Evolutionary conservation across 2,113 vertebrate species (phyloP).

Genomic region (Perognathus longimembris): DNA sequence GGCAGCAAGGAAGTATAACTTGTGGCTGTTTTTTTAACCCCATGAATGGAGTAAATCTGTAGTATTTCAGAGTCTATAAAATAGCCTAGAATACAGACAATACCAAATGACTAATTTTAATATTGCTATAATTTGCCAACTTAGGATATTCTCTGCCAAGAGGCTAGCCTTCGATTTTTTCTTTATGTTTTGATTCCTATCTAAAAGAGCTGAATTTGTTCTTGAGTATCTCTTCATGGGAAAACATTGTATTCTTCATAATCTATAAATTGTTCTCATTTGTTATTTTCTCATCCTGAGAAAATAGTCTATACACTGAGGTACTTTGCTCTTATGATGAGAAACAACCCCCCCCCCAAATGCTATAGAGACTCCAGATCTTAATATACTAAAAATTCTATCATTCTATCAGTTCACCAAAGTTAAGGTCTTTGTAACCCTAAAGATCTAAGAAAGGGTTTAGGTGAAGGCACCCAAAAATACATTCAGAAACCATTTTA

Average conservation of each 20-base stretch:
- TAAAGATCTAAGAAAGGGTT: not conserved
- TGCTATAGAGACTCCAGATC: conserved; percentile 9
- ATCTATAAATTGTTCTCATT: not conserved
- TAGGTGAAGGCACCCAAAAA: conserved; percentile 3
- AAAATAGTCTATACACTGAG: not conserved
- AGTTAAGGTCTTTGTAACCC: conserved; percentile 38
- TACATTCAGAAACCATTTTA: not conserved
- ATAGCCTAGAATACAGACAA: not conserved
- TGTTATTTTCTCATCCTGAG: not conserved
- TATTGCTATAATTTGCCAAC: not conserved
- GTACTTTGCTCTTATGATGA: not conserved
- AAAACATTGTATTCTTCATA: not conserved
- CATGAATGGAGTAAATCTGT: not conserved
- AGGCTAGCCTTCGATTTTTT: conserved; percentile 20
- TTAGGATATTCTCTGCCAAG: not conserved
- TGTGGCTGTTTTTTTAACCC: not conserved
- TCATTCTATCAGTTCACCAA: not conserved
- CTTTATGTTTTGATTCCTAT: not conserved
- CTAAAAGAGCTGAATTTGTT: not conserved
- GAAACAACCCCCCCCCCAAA: conserved; percentile 8
- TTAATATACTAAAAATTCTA: conserved; percentile 35
- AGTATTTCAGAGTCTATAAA: not conserved
- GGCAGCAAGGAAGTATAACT: not conserved
- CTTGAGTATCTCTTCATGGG: not conserved
- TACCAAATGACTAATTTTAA: not conserved